These are phyloP conservation scores for Amiota communis DNA, from an alignment of 2,888 invertebrate species.

Conservation along the genomic window DNA sequence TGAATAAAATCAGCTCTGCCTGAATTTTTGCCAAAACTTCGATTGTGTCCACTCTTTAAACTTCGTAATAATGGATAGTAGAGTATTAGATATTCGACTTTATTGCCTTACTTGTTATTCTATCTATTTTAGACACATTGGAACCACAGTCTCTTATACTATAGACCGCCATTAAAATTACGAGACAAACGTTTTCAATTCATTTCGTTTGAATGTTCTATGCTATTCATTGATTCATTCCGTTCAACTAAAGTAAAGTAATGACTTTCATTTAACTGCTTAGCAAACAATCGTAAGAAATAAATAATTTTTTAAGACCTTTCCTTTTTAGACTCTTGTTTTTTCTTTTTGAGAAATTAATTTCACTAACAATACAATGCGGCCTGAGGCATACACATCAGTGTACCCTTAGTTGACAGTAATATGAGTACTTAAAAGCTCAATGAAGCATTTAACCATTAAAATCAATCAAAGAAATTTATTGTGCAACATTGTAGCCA, in stretches of 20 bases:
- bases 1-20: too few species aligned
- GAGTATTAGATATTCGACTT: too few species aligned
- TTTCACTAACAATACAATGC: slow-evolving; percentile 61
- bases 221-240: background rate
- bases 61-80: too few species aligned
- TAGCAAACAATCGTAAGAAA: slow-evolving; percentile 63
- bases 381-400: background rate
- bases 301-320: slow-evolving; percentile 60
- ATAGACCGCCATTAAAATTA: slow-evolving; percentile 58
- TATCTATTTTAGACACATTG: background rate
- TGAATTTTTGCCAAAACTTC: too few species aligned
- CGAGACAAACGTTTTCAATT: slow-evolving; percentile 51
- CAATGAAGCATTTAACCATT: slow-evolving; percentile 70
- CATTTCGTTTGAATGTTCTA: slow-evolving; percentile 38
- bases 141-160: background rate
- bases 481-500: slow-evolving; percentile 65
- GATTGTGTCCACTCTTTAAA: too few species aligned
- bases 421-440: slow-evolving; percentile 52
- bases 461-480: slow-evolving; percentile 71
- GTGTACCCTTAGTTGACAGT: background rate
- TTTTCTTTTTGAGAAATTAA: slow-evolving; percentile 55
- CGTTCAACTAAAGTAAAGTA: slow-evolving; percentile 16
- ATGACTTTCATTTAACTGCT: slow-evolving; percentile 54
- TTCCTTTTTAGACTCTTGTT: slow-evolving; percentile 23
- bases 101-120: too few species aligned